Evolutionary conservation across 2,888 invertebrate genomes (phyloP), one percentile per base, ranked within the genome.

Genomic region (Ganaspis brasiliensis): DNA sequence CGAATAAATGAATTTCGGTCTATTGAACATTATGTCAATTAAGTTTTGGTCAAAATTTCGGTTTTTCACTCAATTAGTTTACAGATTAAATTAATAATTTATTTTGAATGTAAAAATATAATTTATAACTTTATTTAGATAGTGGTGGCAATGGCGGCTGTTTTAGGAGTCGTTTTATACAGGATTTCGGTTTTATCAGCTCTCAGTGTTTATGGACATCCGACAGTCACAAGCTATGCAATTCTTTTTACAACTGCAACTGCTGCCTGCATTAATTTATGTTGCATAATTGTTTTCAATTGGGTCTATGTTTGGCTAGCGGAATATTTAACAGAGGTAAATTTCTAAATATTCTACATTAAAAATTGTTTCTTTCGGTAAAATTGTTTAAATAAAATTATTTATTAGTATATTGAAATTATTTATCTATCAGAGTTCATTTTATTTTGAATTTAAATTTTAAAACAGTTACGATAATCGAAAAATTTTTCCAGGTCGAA

Each of bases 91-190:
- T n/a, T n/a, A n/a, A n/a, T n/a, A 12, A 55, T 21, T 55, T 21
- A 57, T 24, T 26, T 14, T n/a, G 14, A 57, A 71, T 24, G 70
- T 31, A 16, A 57, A 24, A 14, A 19, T 49, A 49, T 14, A 35
- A 21, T 74, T 35, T 37, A 2, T 12, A 57, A 10, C 70, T 80
- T 80, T 31, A 85, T 82, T 14, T 86, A 95, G 95, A 93, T 96
- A 76, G 93, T 95, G 49, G 92, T 98, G 88, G 98, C 98, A 4
- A 92, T 98, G 85, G 98, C 96, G 10, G 96, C 98, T 0, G 97
- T 99, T 31, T 93, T 99, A 81, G 98, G 96, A 10, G 98, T 99
- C 16, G 97, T 99, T 81, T 92, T 98, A 9, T 99, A 99, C 92
- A 94, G 97, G 77, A 96, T 97, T 95, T 96, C 96, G 4, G 92